Base-by-base conservation (phyloP, 2,113 vertebrate genomes). In the Sinocyclocheilus grahami region DNA sequence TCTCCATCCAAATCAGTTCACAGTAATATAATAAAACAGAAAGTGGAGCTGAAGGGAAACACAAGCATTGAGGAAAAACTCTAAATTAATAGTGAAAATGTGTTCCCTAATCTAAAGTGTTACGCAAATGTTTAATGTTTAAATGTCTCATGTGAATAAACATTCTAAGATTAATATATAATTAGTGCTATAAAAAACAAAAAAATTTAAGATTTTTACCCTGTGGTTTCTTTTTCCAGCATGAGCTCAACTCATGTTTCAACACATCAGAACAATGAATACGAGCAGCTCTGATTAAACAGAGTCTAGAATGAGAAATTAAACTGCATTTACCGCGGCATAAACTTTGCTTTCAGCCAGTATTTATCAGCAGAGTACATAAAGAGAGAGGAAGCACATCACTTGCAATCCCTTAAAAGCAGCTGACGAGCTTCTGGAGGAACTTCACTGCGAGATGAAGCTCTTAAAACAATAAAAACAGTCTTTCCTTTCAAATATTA, bases 291-390 rank as follows among this genome's bases (percentile, higher is more conserved):
- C 87, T 91, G 91, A 93, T 93, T 92, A 92, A 24, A 92, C 93
- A 85, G 88, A 86, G 89, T 89, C 88, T 89, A 86, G 90, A 92
- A 89, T 88, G 87, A 91, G 90, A 91, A 37, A 91, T 91, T 86
- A 92, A 86, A 89, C 46, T 20, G 85, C 81, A 88, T 77, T 92
- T 60, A 60, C 60, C 4, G 58, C 0, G 22, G 3, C 22, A 11
- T 27, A 63, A 63, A 63, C 62, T 24, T 63, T 63, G 22, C 60
- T 84, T 88, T 89, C 91, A 55, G 80, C 20, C 9, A 77, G 85
- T 76, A 39, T 92, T 92, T 53, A 87, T 91, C 90, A 90, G 92
- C 90, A 89, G 90, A 93, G 92, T 88, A 89, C 87, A 92, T 93
- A 91, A 94, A 94, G 67, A 63, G 30, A 71, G 67, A 92, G 89